Evolutionary conservation across 1,140 invertebrate genomes (phyloP).

Genomic region (Drosophila eugracilis): DNA sequence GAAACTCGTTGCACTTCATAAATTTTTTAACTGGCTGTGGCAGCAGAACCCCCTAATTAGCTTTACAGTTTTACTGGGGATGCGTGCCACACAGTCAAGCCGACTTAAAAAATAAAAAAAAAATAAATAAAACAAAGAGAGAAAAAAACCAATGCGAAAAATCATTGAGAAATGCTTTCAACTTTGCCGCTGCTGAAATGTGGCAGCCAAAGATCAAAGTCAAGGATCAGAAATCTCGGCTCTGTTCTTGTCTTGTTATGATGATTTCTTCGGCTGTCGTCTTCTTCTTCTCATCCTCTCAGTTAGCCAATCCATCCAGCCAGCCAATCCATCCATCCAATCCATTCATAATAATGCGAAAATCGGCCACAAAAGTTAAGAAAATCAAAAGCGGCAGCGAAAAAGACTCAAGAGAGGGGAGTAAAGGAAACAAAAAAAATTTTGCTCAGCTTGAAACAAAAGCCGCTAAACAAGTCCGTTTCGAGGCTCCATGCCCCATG

Average conservation of each 20-base stretch:
- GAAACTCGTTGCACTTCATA: constrained; percentile 79
- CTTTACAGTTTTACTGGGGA: constrained; percentile 61
- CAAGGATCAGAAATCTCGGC: constrained; percentile 71
- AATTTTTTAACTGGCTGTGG: constrained; percentile 72
- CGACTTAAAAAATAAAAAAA: constrained; percentile 10
- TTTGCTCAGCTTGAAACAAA: constrained; percentile 51
- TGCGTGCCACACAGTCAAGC: constrained; percentile 47
- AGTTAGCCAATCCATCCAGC: constrained; percentile 14
- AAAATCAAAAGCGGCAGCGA: constrained; percentile 72
- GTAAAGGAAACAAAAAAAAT: constrained; percentile 42
- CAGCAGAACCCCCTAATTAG: constrained; percentile 60
- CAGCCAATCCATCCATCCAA: constrained; percentile 40
- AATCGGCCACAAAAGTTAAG: constrained; percentile 60
- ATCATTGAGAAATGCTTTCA: constrained; percentile 66
- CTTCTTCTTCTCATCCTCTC: constrained; percentile 15
- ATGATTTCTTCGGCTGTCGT: constrained; percentile 54
- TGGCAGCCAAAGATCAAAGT: constrained; percentile 79
- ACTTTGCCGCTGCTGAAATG: constrained; percentile 64
- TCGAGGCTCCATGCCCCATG: neutral
- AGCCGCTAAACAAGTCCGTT: constrained; percentile 64
- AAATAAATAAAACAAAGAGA: neutral
- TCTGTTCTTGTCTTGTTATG: constrained; percentile 72
- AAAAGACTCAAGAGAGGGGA: constrained; percentile 49
- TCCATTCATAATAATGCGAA: constrained; percentile 78
- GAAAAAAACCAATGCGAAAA: constrained; percentile 11